phyloP scores from a whole-genome alignment of 2,888 invertebrate genomes.

The Thecophora atra region DNA sequence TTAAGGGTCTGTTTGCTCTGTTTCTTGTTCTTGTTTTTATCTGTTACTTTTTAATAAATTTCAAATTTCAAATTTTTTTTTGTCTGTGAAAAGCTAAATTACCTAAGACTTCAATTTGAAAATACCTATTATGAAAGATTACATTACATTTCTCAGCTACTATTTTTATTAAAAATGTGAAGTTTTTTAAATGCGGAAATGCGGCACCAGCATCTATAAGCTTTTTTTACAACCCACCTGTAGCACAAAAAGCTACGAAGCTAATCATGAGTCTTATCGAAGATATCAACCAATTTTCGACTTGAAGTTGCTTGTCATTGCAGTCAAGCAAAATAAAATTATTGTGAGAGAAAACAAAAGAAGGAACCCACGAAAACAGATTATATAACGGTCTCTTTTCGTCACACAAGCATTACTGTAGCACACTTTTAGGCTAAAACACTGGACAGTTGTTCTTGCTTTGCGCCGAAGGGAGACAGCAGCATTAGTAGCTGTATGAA shows the following conservation, averaged over 20 bases:
- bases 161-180: no score
- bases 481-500: not conserved
- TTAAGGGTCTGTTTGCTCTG: no score
- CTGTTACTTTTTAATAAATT: no score
- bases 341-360: not conserved
- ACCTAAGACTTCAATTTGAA: no score
- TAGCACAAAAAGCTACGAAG: not conserved
- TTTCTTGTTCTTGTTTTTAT: no score
- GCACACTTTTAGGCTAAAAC: constrained; percentile 18
- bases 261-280: not conserved
- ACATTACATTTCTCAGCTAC: no score
- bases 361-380: constrained; percentile 8
- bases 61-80: no score
- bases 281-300: not conserved
- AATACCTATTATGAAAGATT: no score
- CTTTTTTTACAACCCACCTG: not conserved
- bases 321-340: constrained; percentile 1
- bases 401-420: not conserved
- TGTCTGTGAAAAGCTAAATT: no score
- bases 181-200: no score
- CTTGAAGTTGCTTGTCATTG: not conserved
- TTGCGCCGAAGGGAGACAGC: constrained; percentile 11
- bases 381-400: no score
- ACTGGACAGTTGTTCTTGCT: not conserved
- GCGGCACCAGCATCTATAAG: no score